A percentile compares a stretch with the other conserved stretches of the same genome.
Conservation (phyloP, 2,888 invertebrate genomes). For the Amblyteles armatorius region DNA sequence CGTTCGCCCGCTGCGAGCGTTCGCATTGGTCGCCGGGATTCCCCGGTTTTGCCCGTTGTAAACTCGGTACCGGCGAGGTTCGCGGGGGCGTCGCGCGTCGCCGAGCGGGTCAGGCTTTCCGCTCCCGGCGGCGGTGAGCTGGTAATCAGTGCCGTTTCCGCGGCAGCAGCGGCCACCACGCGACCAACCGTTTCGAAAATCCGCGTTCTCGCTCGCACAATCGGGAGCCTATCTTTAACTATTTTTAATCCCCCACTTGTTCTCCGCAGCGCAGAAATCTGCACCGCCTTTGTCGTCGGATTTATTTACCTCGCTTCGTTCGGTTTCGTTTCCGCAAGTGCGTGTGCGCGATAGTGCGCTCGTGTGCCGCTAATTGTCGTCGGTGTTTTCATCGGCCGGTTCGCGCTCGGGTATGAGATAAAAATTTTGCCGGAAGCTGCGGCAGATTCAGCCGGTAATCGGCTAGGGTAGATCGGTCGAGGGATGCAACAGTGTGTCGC, state of each 20-base stretch:
- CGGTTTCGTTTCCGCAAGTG: slow-evolving; percentile 15
- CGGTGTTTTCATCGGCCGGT: neutral
- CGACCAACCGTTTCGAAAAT: slow-evolving; percentile 66
- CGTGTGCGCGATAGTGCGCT: slow-evolving; percentile 50
- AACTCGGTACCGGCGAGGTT: slow-evolving; percentile 74
- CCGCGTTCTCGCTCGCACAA: slow-evolving; percentile 8
- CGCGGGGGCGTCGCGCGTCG: slow-evolving; percentile 81
- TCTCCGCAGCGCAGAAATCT: neutral
- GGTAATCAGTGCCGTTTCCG: slow-evolving; percentile 85
- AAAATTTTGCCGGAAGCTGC: neutral
- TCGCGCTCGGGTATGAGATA: neutral
- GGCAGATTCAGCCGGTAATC: slow-evolving; percentile 15
- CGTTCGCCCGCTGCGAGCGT: slow-evolving; percentile 71
- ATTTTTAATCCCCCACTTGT: neutral
- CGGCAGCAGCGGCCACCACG: slow-evolving; percentile 83
- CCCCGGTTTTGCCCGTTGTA: slow-evolving; percentile 70
- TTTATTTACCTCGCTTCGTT: neutral
- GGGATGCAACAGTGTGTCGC: neutral
- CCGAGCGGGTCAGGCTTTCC: slow-evolving; percentile 74
- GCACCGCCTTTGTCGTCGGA: neutral
- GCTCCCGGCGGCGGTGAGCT: slow-evolving; percentile 78
- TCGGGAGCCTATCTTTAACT: neutral
- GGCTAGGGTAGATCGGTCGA: too few species aligned
- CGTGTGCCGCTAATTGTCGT: neutral
- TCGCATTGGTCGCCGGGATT: slow-evolving; percentile 77